Evolutionary conservation across 2,888 invertebrate genomes (phyloP), one percentile per base, ranked within the genome.

Genomic region (Temnothorax ravouxi): DNA sequence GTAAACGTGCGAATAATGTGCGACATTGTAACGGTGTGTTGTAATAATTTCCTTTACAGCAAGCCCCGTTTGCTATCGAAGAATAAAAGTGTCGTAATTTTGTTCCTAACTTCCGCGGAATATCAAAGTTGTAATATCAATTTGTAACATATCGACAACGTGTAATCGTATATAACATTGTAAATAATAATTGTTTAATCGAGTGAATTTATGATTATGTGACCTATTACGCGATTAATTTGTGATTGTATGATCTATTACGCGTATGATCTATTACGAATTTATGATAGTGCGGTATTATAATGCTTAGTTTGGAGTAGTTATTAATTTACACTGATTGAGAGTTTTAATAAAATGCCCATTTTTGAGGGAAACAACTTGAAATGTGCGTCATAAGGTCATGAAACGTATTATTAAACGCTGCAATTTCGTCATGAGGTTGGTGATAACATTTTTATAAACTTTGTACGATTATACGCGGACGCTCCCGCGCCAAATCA

Each of bases 1-100:
- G 59, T 38, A 47, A 79, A 71, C 9, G 44, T 21, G 59, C n/a
- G 25, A 8, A 69, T 71, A 71, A 79, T 25, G 34, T 13, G 44
- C 54, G 13, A 21, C 34, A 52, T 54, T 54, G 21, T 50, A 50
- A 67, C 15, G 15, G 9, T 50, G 18, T 25, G 21, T 59, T 25
- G 38, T 54, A 47, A 69, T 71, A 71, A 79, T 79, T 38, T 59
- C 34, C 13, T 44, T 79, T 59, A 38, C 34, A 34, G 34, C 34
- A 34, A 34, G 8, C 47, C 3, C 29, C 0, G 59, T 47, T 34
- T 21, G 38, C 8, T 11, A 15, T 18, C 18, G 34, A 9, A 25
- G 13, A 38, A 61, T 41, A 47, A 59, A 75, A 76, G 56, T 41
- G 11, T 41, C 62, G 15, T 34, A 72, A 72, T 52, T 54, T 62